phyloP scores from a whole-genome alignment of 2,888 invertebrate genomes.

The Notodonta dromedarius region DNA sequence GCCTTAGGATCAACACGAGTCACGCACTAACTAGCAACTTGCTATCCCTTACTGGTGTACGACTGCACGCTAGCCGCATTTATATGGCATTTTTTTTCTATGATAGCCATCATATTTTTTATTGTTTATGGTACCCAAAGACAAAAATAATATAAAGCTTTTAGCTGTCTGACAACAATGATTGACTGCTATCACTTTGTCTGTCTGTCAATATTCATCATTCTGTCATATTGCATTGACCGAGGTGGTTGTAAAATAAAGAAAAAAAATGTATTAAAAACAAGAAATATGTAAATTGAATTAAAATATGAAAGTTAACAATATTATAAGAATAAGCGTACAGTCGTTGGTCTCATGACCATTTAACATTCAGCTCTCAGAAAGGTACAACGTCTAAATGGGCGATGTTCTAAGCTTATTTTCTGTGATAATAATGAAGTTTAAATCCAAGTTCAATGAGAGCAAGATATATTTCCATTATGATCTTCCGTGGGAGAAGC shows the following conservation, averaged over 20 bases:
- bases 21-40: no score
- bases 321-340: constrained; percentile 54
- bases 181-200: no score
- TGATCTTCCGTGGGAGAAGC: constrained; percentile 75
- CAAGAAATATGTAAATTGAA: constrained; percentile 65
- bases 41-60: no score
- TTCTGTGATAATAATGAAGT: constrained; percentile 82
- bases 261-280: constrained; percentile 45
- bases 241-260: constrained; percentile 46
- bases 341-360: constrained; percentile 71
- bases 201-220: constrained; percentile 19
- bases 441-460: constrained; percentile 80
- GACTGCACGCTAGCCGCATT: no score
- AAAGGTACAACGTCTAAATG: constrained; percentile 61
- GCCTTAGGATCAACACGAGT: no score
- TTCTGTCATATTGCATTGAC: constrained; percentile 55
- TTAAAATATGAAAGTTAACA: constrained; percentile 66
- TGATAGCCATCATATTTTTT: no score
- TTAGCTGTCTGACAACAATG: no score
- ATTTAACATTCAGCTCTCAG: constrained; percentile 57
- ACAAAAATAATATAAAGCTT: no score
- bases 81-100: no score
- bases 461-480: constrained; percentile 76
- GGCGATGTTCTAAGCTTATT: constrained; percentile 80
- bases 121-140: no score